Conservation (phyloP, 2,797 vertebrate species). For the Loriculus beryllinus region DNA sequence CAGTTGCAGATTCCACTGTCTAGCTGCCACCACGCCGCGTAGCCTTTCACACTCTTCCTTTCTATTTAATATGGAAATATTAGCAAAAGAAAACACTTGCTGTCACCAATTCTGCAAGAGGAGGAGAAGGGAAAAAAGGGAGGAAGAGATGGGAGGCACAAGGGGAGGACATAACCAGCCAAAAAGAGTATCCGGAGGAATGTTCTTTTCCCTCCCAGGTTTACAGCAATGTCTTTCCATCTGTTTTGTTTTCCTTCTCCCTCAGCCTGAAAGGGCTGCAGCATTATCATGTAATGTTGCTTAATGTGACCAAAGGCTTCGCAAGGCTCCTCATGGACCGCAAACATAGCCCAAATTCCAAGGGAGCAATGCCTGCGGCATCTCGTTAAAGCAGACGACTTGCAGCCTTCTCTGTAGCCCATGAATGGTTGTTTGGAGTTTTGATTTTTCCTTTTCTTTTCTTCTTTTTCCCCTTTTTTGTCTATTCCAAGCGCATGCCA, state of each 20-base stretch:
- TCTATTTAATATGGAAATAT: conserved; percentile 57
- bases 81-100: background rate
- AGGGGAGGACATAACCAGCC: conserved; percentile 24
- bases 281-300: conserved; percentile 58
- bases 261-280: conserved; percentile 32
- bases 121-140: background rate
- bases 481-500: background rate
- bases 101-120: conserved; percentile 37
- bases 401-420: conserved; percentile 3
- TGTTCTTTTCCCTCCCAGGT: conserved; percentile 63
- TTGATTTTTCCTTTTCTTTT: background rate
- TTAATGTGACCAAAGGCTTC: conserved; percentile 54
- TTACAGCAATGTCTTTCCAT: conserved; percentile 62
- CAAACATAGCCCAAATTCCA: conserved; percentile 57
- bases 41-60: conserved; percentile 65
- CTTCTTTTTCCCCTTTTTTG: background rate
- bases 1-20: conserved; percentile 65
- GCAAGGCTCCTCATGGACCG: background rate
- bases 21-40: conserved; percentile 28
- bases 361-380: background rate
- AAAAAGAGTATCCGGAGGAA: conserved; percentile 52
- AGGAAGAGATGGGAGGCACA: conserved; percentile 32
- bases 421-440: background rate
- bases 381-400: conserved; percentile 22
- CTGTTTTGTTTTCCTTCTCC: conserved; percentile 64